These are phyloP conservation scores for Drosophila melanogaster DNA, from an alignment of 1,140 invertebrate genomes.

Conservation along the genomic window Release_6_plus_ISO1_MT NT_037436.4:17336001-17336500, in stretches of 20 bases:
- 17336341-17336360: constrained; percentile 63
- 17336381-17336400: constrained; percentile 28
- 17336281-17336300: constrained; percentile 80
- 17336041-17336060: constrained; percentile 60
- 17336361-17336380: constrained; percentile 9
- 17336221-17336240: constrained; percentile 83
- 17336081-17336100: constrained; percentile 55
- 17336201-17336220: constrained; percentile 57
- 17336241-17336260: constrained; percentile 75
- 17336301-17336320: constrained; percentile 67
- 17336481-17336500: constrained; percentile 81
- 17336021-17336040: constrained; percentile 36
- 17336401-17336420: constrained; percentile 53
- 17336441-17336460: constrained; percentile 84
- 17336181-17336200: constrained; percentile 3
- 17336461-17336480: constrained; percentile 84
- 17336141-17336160: constrained; percentile 29
- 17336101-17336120: constrained; percentile 21
- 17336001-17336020: constrained; percentile 63
- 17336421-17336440: constrained; percentile 37
- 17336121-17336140: constrained; percentile 2
- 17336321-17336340: constrained; percentile 75
- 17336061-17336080: constrained; percentile 61
- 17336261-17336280: constrained; percentile 83
- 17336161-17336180: neutral